Percentiles rank a stretch among this genome's conserved stretches.
These are phyloP conservation scores for Coluber constrictor DNA, from an alignment of 2,797 vertebrate species.

Conservation along the genomic window DNA sequence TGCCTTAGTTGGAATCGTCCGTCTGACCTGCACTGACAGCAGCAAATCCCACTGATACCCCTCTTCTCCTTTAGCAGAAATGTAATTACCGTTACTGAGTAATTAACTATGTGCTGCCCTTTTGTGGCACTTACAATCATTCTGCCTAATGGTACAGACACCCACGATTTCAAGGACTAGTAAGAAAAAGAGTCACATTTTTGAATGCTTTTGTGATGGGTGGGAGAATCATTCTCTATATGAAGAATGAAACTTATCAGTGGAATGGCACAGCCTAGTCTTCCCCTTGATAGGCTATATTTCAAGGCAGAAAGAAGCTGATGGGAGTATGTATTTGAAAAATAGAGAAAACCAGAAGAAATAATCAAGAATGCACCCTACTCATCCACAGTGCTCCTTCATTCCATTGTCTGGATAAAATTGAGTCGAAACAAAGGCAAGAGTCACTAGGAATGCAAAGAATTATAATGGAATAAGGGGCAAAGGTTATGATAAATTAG, in stretches of 20 bases:
- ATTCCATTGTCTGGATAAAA: neutral
- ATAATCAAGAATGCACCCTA: neutral
- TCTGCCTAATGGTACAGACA: neutral
- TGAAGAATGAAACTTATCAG: neutral
- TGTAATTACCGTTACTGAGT: neutral
- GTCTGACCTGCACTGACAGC: neutral
- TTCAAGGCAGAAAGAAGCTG: neutral
- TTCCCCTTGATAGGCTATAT: neutral
- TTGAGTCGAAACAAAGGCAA: neutral
- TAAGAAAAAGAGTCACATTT: neutral
- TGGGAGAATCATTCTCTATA: no score
- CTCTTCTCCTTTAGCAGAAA: neutral
- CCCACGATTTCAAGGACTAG: neutral
- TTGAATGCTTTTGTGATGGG: neutral
- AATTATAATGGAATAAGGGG: neutral
- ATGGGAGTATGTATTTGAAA: no score
- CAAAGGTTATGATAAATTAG: neutral
- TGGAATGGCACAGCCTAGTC: neutral
- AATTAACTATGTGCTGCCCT: neutral
- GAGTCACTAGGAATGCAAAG: neutral
- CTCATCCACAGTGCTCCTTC: neutral
- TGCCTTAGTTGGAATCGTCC: neutral
- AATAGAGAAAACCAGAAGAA: neutral
- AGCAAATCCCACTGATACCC: neutral
- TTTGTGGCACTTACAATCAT: neutral